Evolutionary conservation across 2,797 vertebrate genomes (phyloP).

Genomic region (Balearica regulorum): DNA sequence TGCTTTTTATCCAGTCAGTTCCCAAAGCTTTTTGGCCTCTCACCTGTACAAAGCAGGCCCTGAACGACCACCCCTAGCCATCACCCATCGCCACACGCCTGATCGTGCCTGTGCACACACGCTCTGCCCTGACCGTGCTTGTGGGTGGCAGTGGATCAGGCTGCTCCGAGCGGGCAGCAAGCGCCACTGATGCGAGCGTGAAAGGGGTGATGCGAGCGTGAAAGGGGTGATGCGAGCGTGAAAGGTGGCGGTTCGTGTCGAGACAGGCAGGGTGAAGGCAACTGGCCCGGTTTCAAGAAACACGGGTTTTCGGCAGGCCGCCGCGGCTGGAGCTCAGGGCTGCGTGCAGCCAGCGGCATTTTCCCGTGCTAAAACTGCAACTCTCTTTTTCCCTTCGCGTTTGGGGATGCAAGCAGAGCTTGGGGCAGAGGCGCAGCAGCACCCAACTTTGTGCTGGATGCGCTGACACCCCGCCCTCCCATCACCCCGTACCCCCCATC

Average conservation of each 20-base stretch:
- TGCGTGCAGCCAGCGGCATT: not conserved
- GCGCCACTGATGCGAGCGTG: not conserved
- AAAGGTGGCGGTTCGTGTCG: not conserved
- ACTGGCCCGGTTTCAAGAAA: not conserved
- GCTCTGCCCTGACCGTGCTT: not conserved
- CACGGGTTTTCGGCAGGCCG: not conserved
- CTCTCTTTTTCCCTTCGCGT: not conserved
- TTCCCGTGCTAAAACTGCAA: not conserved
- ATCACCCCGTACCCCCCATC: not conserved
- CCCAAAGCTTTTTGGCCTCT: not conserved
- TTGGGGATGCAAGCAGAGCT: not conserved
- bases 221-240: not conserved
- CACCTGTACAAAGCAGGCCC: not conserved
- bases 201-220: not conserved
- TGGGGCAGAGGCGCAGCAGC: not conserved
- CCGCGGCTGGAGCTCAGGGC: not conserved
- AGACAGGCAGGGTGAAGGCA: not conserved
- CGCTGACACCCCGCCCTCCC: too few species aligned
- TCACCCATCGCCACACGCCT: rapidly evolving
- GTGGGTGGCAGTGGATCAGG: not conserved
- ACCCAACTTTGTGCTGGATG: not conserved
- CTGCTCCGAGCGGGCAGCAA: not conserved
- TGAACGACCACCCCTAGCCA: not conserved
- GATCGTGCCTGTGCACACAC: rapidly evolving
- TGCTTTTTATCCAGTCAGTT: not conserved